phyloP scores from a whole-genome alignment of 2,797 vertebrate genomes.

The Vespertilio murinus region DNA sequence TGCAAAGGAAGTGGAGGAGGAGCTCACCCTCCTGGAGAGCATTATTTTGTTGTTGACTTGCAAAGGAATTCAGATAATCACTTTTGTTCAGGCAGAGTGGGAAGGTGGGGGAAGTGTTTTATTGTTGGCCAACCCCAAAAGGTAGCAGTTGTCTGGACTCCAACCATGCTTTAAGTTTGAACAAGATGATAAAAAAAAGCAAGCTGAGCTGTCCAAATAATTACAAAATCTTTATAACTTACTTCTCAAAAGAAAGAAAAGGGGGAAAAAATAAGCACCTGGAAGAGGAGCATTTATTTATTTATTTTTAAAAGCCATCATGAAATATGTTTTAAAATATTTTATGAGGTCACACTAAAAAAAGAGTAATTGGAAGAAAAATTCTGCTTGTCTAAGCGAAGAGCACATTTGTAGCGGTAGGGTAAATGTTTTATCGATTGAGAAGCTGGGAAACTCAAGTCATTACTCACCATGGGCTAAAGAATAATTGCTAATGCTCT shows the following conservation, averaged over 20 bases:
- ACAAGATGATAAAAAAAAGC: slow-evolving; percentile 50
- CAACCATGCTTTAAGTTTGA: slow-evolving; percentile 44
- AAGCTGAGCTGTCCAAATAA: slow-evolving; percentile 41
- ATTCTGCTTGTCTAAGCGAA: slow-evolving; percentile 89
- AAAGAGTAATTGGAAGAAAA: slow-evolving; percentile 90
- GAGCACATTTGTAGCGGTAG: slow-evolving; percentile 88
- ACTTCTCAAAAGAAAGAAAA: slow-evolving; percentile 71
- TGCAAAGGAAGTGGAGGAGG: not conserved
- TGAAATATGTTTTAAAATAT: slow-evolving; percentile 86
- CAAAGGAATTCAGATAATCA: not conserved
- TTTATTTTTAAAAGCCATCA: slow-evolving; percentile 69
- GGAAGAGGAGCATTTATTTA: slow-evolving; percentile 72
- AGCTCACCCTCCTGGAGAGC: not conserved
- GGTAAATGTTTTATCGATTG: slow-evolving; percentile 92
- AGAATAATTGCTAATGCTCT: slow-evolving; percentile 92
- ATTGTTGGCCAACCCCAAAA: not conserved
- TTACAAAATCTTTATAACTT: slow-evolving; percentile 66
- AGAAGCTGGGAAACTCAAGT: slow-evolving; percentile 89
- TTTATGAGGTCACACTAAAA: slow-evolving; percentile 86
- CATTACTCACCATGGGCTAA: slow-evolving; percentile 91
- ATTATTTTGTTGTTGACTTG: slow-evolving; percentile 55
- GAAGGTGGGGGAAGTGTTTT: not conserved
- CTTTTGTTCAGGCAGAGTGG: not conserved
- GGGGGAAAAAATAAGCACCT: slow-evolving; percentile 23
- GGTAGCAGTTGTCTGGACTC: not conserved